A percentile compares a stretch with the other conserved stretches of the same genome.
Evolutionary conservation across 1,140 invertebrate genomes (phyloP).

Genomic region (Oreohelix idahoensis): DNA sequence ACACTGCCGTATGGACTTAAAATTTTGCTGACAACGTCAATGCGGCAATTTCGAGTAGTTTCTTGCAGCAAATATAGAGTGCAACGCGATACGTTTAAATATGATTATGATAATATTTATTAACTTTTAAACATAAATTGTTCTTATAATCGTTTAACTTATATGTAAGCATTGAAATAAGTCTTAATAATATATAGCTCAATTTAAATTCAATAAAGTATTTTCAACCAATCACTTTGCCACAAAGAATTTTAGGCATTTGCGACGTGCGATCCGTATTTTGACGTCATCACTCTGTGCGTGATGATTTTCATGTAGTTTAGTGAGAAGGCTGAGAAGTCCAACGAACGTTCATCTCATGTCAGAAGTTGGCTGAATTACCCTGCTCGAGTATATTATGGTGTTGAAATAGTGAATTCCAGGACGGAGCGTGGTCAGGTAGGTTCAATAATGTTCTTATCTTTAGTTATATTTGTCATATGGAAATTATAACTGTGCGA

Average conservation of each 20-base stretch:
- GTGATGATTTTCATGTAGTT: conserved; percentile 27
- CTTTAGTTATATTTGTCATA: too few species aligned
- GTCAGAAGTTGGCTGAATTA: not conserved
- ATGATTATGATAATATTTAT: too few species aligned
- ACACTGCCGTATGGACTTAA: too few species aligned
- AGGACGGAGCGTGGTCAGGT: conserved; percentile 1
- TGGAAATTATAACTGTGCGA: too few species aligned
- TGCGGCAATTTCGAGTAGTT: too few species aligned
- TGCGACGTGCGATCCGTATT: not conserved
- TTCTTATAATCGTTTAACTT: not conserved
- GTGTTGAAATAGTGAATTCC: not conserved
- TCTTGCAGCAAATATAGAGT: too few species aligned
- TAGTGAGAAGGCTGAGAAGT: not conserved
- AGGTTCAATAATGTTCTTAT: not conserved
- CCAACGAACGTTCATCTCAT: not conserved
- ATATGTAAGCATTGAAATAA: not conserved
- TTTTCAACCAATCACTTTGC: not conserved
- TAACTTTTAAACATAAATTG: too few species aligned
- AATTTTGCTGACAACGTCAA: too few species aligned
- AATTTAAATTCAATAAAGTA: too few species aligned
- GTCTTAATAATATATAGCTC: not conserved
- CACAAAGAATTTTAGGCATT: not conserved
- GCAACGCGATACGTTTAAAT: too few species aligned
- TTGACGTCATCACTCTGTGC: conserved; percentile 9
- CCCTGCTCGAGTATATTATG: not conserved